Evolutionary conservation across 2,888 invertebrate genomes (phyloP), one percentile per base, ranked within the genome.

Genomic region (Andrena chrysosceles): DNA sequence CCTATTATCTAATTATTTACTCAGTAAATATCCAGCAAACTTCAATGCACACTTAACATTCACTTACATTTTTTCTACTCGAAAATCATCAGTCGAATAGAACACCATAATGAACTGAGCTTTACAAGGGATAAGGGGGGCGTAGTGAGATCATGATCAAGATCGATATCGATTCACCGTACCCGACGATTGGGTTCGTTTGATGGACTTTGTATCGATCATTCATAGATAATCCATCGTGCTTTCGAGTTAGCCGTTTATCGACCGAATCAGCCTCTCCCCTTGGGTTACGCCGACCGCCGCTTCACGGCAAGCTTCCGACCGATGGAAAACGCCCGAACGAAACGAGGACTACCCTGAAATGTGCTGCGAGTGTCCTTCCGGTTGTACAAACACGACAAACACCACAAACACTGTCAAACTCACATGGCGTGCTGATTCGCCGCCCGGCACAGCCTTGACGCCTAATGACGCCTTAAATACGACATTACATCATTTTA

Each of bases 401-500:
- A 42, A 13, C 42, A 42, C 4, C 4, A 42, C 42, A 42, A 42
- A 29, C 56, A 71, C 29, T 68, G 74, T 77, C 82, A 79, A 74
- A 63, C 69, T 76, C 62, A 10, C 31, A 75, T 85, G 78, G 67
- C 67, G n/a, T 59, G 31, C 8, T 56, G 10, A 33, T 13, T 49
- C 62, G 23, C 16, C 42, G 16, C 16, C 42, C 16, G 10, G 4
- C 23, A 20, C 31, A 23, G 13, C 10, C 29, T 62, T 70, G 75
- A 67, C 20, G 77, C 64, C 64, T 86, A 77, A 81, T 75, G 84
- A 13, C 48, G n/a, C 7, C 33, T 42, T 42, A 42, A 16, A 42
- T 42, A 42, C 1, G 16, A 42, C 23, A 73, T 87, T 86, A 68
- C 74, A 77, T 85, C 76, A 77, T 78, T 77, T 59, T 54, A 26